These are phyloP conservation scores for Choreutis nemorana DNA, from an alignment of 2,888 invertebrate species.

Conservation along the genomic window DNA sequence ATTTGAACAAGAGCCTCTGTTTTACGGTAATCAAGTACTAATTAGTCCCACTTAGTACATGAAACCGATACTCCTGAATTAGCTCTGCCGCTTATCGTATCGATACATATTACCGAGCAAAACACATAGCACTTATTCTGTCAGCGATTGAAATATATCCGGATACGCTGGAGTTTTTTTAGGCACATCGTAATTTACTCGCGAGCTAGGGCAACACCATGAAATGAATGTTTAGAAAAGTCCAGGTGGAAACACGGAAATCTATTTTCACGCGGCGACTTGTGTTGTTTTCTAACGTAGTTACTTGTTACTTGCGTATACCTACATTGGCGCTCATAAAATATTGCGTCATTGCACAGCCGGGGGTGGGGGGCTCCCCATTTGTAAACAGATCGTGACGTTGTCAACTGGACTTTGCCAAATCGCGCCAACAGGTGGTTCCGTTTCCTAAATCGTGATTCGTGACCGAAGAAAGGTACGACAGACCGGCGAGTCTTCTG, in stretches of 20 bases:
- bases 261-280: conserved; percentile 46
- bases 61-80: no score
- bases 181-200: conserved; percentile 14
- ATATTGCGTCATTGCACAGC: conserved; percentile 47
- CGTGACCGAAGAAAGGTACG: no score
- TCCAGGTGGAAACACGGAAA: conserved; percentile 46
- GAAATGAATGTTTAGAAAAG: conserved; percentile 28
- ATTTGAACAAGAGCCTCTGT: no score
- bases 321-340: conserved; percentile 50
- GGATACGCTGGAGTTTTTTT: conserved; percentile 9
- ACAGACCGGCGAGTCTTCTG: no score
- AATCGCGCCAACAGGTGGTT: conserved; percentile 59
- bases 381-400: conserved; percentile 63
- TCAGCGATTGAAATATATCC: not conserved
- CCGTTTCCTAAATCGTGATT: no score
- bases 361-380: conserved; percentile 38
- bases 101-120: no score
- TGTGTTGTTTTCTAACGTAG: conserved; percentile 58
- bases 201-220: conserved; percentile 17
- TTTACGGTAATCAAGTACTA: no score
- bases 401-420: conserved; percentile 43
- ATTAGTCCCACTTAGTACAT: no score
- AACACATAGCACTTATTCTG: conserved; percentile 1
- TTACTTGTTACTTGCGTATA: conserved; percentile 44
- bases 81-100: no score